Conservation (phyloP, 2,888 invertebrate genomes). For the Tolmerus cingulatus region DNA sequence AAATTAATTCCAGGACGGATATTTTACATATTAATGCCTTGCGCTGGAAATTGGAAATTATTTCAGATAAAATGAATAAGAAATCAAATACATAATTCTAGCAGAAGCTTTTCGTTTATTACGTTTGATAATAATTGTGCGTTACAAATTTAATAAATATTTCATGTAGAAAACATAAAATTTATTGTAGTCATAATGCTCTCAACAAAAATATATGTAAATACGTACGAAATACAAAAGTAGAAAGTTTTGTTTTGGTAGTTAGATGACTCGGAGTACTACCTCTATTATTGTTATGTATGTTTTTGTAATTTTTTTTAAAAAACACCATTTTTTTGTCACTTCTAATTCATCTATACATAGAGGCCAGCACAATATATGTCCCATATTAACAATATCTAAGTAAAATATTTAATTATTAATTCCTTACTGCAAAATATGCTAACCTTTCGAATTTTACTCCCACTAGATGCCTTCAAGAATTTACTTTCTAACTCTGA, state of each 20-base stretch:
- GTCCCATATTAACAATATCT: not conserved
- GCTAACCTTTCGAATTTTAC: not conserved
- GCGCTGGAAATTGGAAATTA: not conserved
- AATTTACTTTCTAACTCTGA: not conserved
- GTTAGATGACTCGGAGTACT: not conserved
- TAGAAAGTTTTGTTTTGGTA: not conserved
- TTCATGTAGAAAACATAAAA: constrained; percentile 12
- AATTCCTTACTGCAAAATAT: not conserved
- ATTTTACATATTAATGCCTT: not conserved
- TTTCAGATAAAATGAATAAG: not conserved
- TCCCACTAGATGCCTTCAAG: not conserved
- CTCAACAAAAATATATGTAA: not conserved
- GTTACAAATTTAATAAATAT: constrained; percentile 28
- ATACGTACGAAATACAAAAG: constrained; percentile 10
- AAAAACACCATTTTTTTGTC: not conserved
- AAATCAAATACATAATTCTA: not conserved
- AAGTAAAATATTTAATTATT: not conserved
- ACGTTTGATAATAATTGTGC: constrained; percentile 23
- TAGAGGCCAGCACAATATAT: not conserved
- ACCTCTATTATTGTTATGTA: not conserved
- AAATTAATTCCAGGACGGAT: not conserved
- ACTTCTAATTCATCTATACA: not conserved
- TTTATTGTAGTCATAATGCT: constrained; percentile 4
- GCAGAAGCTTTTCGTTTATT: constrained; percentile 28
- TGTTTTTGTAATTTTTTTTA: not conserved